A percentile compares a stretch with the other conserved stretches of the same genome.
Evolutionary conservation across 35 echinoderm and acorn worm genomes (phyloP).

Genomic region (Anneissia japonica): DNA sequence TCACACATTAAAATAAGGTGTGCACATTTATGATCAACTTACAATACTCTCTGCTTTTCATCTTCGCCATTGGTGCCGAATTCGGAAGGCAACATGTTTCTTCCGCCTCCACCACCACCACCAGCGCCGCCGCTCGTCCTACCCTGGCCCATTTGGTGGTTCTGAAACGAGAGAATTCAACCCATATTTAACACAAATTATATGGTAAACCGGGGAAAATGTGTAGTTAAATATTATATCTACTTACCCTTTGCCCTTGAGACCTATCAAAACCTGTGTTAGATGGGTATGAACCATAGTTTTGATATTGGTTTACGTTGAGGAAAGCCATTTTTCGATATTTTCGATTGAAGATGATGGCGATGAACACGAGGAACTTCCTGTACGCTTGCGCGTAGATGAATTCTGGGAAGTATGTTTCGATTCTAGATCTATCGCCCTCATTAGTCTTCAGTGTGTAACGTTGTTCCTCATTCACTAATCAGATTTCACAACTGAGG

Average conservation of each 20-base stretch:
- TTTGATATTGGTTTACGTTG: not conserved
- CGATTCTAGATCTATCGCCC: not conserved
- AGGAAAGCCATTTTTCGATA: not conserved
- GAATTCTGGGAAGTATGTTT: not conserved
- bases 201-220: not conserved
- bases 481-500: no score
- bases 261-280: not conserved
- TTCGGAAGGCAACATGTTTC: not conserved
- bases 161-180: not conserved
- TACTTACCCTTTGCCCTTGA: not conserved
- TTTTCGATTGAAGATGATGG: not conserved
- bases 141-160: not conserved
- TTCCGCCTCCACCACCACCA: not conserved
- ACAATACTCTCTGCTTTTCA: not conserved
- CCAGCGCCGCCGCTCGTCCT: not conserved
- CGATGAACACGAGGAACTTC: not conserved
- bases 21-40: not conserved
- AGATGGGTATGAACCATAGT: not conserved
- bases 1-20: not conserved
- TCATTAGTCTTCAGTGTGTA: no score
- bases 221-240: not conserved
- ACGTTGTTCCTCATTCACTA: no score
- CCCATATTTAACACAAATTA: not conserved
- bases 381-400: not conserved
- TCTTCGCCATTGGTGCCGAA: not conserved